Base-by-base conservation (phyloP, 2,797 vertebrate species). In the Adelosebastes latens region DNA sequence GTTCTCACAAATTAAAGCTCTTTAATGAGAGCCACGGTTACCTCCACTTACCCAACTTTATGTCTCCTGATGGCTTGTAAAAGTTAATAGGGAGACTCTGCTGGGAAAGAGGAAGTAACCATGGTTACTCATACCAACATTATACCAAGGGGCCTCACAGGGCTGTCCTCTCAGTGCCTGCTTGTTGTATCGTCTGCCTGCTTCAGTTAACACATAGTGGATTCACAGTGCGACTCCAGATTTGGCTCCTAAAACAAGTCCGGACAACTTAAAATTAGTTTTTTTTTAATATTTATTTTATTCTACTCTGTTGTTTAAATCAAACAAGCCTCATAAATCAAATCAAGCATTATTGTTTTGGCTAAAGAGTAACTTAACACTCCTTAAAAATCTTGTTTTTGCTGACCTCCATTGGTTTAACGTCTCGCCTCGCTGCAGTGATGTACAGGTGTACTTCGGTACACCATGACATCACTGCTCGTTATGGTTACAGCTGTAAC, bases 151-250 rank as follows among this genome's bases (percentile, higher is more conserved):
- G 93, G 93, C 92, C 91, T 95, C 87, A 93, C 94, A 95, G 94
- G 93, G 94, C 92, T 95, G 94, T 95, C 93, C 89, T 91, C 94
- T 92, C 93, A 89, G 92, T 87, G 92, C 93, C 90, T 93, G 90
- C 82, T 77, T 91, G 85, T 86, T 77, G 80, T 82, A 70, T 81
- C 16, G 32, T 92, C 92, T 91, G 90, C 88, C 75, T 91, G 86
- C 90, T 86, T 7, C 74, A 24, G 90, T 88, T 92, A 86, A 91
- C 88, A 68, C 86, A 12, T 0, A 3, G 75, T 91, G 93, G 88
- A 93, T 92, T 83, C 89, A 92, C 92, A 90, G 92, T 80, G 88
- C 86, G 81, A 67, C 72, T 72, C 31, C 22, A 52, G n/a, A 53
- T 77, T 62, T 62, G 20, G 25, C 42, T 62, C 34, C 9, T 52